A percentile compares a stretch with the other conserved stretches of the same genome.
Conservation (phyloP, 2,888 invertebrate species). For the Melolontha melolontha region DNA sequence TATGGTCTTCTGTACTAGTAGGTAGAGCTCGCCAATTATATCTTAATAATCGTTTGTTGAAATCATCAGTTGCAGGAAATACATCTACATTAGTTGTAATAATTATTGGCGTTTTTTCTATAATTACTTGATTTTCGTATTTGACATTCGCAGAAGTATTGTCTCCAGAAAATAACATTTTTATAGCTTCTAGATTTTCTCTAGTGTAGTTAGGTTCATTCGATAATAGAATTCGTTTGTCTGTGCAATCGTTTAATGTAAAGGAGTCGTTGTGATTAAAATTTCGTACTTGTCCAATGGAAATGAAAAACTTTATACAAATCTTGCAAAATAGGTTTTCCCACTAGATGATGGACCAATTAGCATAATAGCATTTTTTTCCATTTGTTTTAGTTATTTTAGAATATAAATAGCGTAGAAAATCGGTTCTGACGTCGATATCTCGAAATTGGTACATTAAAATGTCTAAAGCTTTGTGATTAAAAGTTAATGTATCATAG, state of each 20-base stretch:
- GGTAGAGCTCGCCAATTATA: constrained; percentile 4
- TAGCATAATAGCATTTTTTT: constrained; percentile 40
- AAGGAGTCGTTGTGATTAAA: constrained; percentile 45
- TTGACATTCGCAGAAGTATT: constrained; percentile 42
- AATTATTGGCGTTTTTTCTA: constrained; percentile 43
- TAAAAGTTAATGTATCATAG: too few relatives aligned
- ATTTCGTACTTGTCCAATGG: constrained; percentile 41
- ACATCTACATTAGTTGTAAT: neutral
- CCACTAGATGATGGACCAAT: constrained; percentile 33
- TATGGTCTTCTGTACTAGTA: neutral
- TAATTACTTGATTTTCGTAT: constrained; percentile 44
- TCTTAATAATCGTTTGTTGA: neutral
- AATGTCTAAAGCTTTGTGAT: too few relatives aligned
- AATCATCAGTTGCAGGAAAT: constrained; percentile 12
- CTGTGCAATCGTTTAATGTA: constrained; percentile 47
- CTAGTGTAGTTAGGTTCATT: constrained; percentile 50
- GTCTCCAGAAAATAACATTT: constrained; percentile 46
- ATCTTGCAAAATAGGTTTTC: constrained; percentile 19
- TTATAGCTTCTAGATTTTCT: constrained; percentile 46
- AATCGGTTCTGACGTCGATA: too few relatives aligned
- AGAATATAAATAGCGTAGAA: too few relatives aligned
- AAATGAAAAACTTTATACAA: constrained; percentile 11
- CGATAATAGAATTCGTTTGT: constrained; percentile 46
- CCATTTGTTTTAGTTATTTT: neutral
- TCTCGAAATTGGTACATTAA: too few relatives aligned